These are phyloP conservation scores for Toxotes jaculatrix DNA, from an alignment of 2,113 vertebrate genomes.

Conservation along the genomic window DNA sequence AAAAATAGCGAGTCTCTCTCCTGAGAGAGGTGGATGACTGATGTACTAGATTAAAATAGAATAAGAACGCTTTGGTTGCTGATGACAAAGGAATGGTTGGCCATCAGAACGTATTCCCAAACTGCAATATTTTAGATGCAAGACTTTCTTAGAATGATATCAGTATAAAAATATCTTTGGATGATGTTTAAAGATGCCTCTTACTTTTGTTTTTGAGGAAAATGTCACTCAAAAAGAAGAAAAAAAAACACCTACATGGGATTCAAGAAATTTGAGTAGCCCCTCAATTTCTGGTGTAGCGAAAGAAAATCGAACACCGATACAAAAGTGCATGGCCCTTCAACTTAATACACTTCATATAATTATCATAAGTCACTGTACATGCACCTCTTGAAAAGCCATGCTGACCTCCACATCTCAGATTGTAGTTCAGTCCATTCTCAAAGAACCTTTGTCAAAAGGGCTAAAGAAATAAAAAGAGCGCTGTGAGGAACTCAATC, in stretches of 20 bases:
- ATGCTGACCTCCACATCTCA: background rate
- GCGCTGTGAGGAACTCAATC: background rate
- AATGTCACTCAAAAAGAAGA: background rate
- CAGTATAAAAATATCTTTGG: background rate
- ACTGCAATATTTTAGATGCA: background rate
- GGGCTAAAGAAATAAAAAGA: background rate
- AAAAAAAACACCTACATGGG: background rate
- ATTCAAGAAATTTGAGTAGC: background rate
- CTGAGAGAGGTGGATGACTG: slow-evolving; percentile 30
- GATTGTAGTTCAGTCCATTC: slow-evolving; percentile 1
- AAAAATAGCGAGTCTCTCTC: slow-evolving; percentile 10
- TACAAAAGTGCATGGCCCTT: background rate
- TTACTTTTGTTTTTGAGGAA: background rate
- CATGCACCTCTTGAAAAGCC: background rate
- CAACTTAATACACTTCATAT: background rate
- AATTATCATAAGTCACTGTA: background rate
- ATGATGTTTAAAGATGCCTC: background rate
- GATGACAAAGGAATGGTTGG: background rate
- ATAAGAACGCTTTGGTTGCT: slow-evolving; percentile 7
- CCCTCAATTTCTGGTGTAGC: background rate
- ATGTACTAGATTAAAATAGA: slow-evolving; percentile 54
- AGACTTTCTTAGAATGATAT: background rate
- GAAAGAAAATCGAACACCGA: background rate
- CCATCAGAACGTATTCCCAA: background rate
- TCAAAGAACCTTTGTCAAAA: background rate